phyloP scores from a whole-genome alignment of 2,113 vertebrate species.

The Mus spicilegus region DNA sequence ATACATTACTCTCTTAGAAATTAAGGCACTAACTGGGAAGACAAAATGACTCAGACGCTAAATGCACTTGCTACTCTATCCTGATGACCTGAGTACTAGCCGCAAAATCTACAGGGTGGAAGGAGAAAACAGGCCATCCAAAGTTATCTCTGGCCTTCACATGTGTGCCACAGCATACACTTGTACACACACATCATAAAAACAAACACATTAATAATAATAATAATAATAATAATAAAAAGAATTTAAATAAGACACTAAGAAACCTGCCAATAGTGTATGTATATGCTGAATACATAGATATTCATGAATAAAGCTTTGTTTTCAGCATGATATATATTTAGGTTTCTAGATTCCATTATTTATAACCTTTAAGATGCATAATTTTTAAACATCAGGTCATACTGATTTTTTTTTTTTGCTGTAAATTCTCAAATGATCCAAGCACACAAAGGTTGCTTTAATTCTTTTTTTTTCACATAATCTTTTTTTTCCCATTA shows the following conservation, averaged over 20 bases:
- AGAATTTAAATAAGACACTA: not conserved
- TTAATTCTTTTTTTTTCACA: no score
- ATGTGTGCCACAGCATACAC: not conserved
- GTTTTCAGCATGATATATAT: not conserved
- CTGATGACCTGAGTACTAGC: not conserved
- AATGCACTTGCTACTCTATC: not conserved
- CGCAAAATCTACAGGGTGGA: not conserved
- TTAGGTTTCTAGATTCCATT: not conserved
- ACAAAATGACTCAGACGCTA: not conserved
- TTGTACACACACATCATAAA: not conserved
- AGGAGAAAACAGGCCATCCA: not conserved
- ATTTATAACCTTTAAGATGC: not conserved
- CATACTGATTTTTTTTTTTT: not conserved
- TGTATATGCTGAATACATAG: not conserved
- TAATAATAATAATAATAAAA: not conserved
- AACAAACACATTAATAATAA: not conserved
- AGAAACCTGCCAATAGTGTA: not conserved
- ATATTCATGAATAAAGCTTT: not conserved
- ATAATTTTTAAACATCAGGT: not conserved
- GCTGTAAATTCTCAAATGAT: not conserved
- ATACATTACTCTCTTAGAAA: not conserved
- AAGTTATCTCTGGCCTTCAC: not conserved
- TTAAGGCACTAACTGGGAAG: not conserved
- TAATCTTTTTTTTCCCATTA: no score
- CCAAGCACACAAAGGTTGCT: not conserved